Conservation (phyloP, 2,888 invertebrate genomes). For the Iphiclides podalirius region DNA sequence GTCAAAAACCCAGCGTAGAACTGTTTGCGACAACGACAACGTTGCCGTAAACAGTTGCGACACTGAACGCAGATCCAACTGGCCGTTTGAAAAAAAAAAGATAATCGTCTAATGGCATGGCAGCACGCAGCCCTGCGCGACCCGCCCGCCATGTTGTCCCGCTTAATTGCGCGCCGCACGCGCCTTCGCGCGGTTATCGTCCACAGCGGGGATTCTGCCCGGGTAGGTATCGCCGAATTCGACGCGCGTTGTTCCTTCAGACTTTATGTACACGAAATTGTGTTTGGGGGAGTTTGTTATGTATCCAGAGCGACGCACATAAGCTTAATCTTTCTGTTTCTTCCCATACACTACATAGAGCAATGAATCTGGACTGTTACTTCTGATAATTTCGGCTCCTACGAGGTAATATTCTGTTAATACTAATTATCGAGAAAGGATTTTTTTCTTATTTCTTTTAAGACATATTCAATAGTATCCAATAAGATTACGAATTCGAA, state of each 20-base stretch:
- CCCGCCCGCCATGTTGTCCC: slow-evolving; percentile 23
- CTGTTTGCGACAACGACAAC: neutral
- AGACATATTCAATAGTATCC: too few species aligned
- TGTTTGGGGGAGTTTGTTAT: slow-evolving; percentile 3
- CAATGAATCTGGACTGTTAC: too few species aligned
- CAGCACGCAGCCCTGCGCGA: slow-evolving; percentile 19
- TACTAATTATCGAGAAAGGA: too few species aligned
- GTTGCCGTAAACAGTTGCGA: slow-evolving; percentile 1
- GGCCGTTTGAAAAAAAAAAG: slow-evolving; percentile 16
- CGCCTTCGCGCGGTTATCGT: slow-evolving; percentile 27
- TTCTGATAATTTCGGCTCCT: too few species aligned
- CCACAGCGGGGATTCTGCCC: slow-evolving; percentile 17
- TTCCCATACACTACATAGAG: too few species aligned
- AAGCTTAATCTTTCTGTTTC: too few species aligned
- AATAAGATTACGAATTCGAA: too few species aligned
- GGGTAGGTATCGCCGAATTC: slow-evolving; percentile 12
- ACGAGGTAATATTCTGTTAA: too few species aligned
- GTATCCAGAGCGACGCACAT: neutral
- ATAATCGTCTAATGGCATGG: slow-evolving; percentile 19
- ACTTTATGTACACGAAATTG: slow-evolving; percentile 1
- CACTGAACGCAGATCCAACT: slow-evolving; percentile 1
- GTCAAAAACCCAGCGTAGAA: too few species aligned
- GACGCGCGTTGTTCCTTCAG: slow-evolving; percentile 1
- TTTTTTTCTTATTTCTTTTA: too few species aligned
- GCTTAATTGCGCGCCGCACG: slow-evolving; percentile 29